These are phyloP conservation scores for Antrozous pallidus DNA, from an alignment of 2,797 vertebrate genomes.

Conservation along the genomic window DNA sequence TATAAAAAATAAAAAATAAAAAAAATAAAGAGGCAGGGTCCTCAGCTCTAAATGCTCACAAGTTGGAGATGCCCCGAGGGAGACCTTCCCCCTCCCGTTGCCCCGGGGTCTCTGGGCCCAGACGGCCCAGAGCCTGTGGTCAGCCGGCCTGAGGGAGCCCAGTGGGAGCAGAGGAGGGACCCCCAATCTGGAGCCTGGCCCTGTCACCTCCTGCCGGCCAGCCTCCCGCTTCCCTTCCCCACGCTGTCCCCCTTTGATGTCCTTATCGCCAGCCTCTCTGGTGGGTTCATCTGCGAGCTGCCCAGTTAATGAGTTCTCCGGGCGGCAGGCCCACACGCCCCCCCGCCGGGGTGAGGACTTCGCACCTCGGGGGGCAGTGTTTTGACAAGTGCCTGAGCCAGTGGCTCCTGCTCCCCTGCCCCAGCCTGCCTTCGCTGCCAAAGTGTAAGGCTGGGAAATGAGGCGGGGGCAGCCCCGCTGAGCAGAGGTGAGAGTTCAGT, in stretches of 20 bases:
- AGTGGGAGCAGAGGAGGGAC: background rate
- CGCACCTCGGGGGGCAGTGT: constrained; percentile 71
- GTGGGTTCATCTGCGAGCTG: constrained; percentile 42
- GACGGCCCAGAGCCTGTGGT: background rate
- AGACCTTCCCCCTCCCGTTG: background rate
- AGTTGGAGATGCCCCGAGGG: background rate
- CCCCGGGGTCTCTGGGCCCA: background rate
- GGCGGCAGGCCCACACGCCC: background rate
- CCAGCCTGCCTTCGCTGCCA: constrained; percentile 5
- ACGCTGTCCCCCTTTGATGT: constrained; percentile 60
- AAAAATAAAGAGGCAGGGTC: background rate
- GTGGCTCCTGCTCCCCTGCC: constrained; percentile 59
- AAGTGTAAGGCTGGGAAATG: constrained; percentile 75
- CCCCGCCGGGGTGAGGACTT: constrained; percentile 67
- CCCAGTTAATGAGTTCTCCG: constrained; percentile 73
- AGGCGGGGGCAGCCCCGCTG: constrained; percentile 36
- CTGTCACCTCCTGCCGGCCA: background rate
- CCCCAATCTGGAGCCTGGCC: background rate
- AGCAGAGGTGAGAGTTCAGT: constrained; percentile 51
- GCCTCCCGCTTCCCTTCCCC: background rate
- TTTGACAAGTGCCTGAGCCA: constrained; percentile 79
- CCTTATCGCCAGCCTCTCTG: constrained; percentile 42
- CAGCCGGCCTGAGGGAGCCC: background rate
- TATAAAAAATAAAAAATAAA: too few relatives aligned
- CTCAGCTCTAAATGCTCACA: background rate